These are phyloP conservation scores for Exephanes ischioxanthus DNA, from an alignment of 2,888 invertebrate genomes.

Conservation along the genomic window DNA sequence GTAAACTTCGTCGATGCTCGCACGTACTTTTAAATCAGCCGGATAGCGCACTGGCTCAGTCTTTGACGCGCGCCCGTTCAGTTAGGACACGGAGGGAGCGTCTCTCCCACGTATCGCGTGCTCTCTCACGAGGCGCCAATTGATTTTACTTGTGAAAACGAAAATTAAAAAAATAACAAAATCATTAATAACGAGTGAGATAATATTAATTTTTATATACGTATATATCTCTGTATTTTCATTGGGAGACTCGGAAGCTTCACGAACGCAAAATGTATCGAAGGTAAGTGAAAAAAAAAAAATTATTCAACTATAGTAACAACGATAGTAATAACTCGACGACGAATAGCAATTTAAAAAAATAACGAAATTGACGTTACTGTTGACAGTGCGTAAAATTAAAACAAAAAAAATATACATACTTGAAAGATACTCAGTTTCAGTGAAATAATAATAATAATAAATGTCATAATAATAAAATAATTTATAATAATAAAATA, in stretches of 20 bases:
- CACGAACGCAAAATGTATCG: too few relatives aligned
- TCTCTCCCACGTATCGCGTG: slow-evolving; percentile 23
- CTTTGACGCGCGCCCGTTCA: slow-evolving; percentile 79
- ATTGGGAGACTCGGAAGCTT: neutral
- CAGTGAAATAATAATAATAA: too few relatives aligned
- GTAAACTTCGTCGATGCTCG: slow-evolving; percentile 75
- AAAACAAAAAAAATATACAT: neutral
- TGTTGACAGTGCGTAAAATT: too few relatives aligned
- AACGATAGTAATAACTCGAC: too few relatives aligned
- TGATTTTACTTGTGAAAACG: slow-evolving; percentile 30
- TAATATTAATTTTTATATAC: neutral
- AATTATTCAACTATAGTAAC: too few relatives aligned
- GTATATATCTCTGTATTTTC: neutral
- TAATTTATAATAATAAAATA: neutral
- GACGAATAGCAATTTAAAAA: too few relatives aligned
- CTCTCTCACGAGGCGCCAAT: neutral
- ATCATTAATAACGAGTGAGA: slow-evolving; percentile 22
- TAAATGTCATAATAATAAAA: neutral
- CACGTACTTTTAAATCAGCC: slow-evolving; percentile 75
- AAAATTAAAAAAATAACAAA: neutral
- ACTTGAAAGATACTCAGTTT: neutral
- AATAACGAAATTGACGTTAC: too few relatives aligned
- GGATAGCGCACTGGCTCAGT: slow-evolving; percentile 75
- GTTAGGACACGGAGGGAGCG: slow-evolving; percentile 68
- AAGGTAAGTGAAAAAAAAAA: neutral